Conservation (phyloP, 2,113 vertebrate genomes). For the Solea solea region DNA sequence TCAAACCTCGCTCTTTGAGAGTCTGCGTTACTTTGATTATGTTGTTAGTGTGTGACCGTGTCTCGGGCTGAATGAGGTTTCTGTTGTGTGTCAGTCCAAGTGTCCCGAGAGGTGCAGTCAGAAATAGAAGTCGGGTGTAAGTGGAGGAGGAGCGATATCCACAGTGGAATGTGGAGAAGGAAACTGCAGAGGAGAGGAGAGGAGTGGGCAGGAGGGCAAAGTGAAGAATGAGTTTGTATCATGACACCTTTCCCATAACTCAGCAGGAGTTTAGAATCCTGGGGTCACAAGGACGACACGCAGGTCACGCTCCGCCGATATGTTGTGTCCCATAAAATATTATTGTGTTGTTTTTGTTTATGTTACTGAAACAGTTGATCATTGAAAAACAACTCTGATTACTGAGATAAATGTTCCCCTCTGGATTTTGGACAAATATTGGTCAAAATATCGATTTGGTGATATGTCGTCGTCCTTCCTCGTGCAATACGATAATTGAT, state of each 20-base stretch:
- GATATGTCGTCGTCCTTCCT: too few relatives aligned
- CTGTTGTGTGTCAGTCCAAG: slow-evolving; percentile 41
- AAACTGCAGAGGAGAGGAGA: slow-evolving; percentile 67
- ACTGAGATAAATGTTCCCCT: neutral
- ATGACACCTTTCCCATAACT: slow-evolving; percentile 33
- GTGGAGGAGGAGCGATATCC: slow-evolving; percentile 75
- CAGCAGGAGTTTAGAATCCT: slow-evolving; percentile 24
- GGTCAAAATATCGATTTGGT: too few relatives aligned
- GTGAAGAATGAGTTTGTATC: slow-evolving; percentile 58
- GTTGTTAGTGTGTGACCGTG: slow-evolving; percentile 15
- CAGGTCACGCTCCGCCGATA: neutral
- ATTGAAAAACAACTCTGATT: neutral
- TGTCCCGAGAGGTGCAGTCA: slow-evolving; percentile 58
- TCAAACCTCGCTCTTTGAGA: slow-evolving; percentile 12
- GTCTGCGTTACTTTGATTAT: slow-evolving; percentile 34
- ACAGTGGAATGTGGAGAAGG: slow-evolving; percentile 68
- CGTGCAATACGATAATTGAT: too few relatives aligned
- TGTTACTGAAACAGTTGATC: neutral
- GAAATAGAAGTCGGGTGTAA: slow-evolving; percentile 81
- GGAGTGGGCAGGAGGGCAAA: slow-evolving; percentile 31
- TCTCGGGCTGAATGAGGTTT: slow-evolving; percentile 11
- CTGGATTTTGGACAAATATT: too few relatives aligned
- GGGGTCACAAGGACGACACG: neutral
- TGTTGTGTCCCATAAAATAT: slow-evolving; percentile 20
- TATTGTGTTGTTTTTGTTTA: slow-evolving; percentile 9